A percentile compares a stretch with the other conserved stretches of the same genome.
Conservation (phyloP, 1,140 invertebrate genomes). For the Ostrea edulis region DNA sequence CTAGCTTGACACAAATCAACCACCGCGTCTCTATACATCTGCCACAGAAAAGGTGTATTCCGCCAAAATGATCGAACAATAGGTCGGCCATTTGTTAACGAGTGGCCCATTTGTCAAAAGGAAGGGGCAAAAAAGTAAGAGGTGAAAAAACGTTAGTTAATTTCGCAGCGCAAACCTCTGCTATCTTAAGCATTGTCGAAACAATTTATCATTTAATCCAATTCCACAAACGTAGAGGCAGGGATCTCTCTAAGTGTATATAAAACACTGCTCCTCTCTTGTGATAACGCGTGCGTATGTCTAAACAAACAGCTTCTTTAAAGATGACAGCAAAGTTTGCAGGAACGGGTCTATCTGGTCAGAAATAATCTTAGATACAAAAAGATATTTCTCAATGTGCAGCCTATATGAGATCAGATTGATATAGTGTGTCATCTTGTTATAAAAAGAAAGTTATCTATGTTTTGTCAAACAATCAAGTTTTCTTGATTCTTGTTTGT, state of each 20-base stretch:
- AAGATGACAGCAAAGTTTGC: constrained; percentile 23
- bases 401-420: not conserved
- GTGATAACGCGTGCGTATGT: not conserved
- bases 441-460: not conserved
- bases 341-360: not conserved
- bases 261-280: not conserved
- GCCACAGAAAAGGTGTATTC: constrained; percentile 29
- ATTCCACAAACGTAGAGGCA: not conserved
- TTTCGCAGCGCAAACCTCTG: not conserved
- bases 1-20: not conserved
- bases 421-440: not conserved
- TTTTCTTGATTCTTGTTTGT: not conserved
- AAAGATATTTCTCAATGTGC: not conserved
- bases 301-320: constrained; percentile 4
- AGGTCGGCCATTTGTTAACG: not conserved
- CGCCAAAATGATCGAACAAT: constrained; percentile 21
- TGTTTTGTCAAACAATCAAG: not conserved
- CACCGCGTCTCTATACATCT: not conserved
- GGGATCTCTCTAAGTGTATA: constrained; percentile 15
- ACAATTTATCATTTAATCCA: constrained; percentile 35
- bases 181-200: constrained; percentile 32
- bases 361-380: not conserved
- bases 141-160: constrained; percentile 9
- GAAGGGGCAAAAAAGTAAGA: not conserved
- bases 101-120: not conserved